Evolutionary conservation across 2,888 invertebrate species (phyloP).

Genomic region (Polymixis flavicincta): DNA sequence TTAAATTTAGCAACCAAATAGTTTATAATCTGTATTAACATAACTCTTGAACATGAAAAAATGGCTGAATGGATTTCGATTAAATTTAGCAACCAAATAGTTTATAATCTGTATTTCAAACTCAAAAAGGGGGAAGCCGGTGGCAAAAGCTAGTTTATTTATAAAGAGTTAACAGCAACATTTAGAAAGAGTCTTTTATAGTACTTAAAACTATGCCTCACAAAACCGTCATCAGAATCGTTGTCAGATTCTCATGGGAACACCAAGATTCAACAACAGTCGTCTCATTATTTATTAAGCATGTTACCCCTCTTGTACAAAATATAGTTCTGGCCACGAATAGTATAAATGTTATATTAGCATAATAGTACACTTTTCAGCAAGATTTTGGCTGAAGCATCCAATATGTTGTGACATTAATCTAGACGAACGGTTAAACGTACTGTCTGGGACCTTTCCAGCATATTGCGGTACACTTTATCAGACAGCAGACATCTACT

Average conservation of each 20-base stretch:
- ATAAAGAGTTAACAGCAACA: no score
- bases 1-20: no score
- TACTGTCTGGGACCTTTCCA: constrained; percentile 59
- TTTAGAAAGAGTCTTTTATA: no score
- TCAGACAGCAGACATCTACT: constrained; percentile 44
- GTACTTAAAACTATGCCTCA: no score
- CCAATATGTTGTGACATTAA: constrained; percentile 61
- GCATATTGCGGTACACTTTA: constrained; percentile 59
- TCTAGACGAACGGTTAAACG: constrained; percentile 57
- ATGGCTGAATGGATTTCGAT: no score
- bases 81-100: no score
- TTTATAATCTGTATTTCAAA: no score
- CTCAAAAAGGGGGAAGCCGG: no score
- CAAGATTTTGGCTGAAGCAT: constrained; percentile 55
- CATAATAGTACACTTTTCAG: constrained; percentile 59
- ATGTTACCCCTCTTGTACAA: constrained; percentile 2
- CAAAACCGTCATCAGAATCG: no score
- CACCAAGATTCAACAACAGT: neutral
- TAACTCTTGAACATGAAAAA: no score
- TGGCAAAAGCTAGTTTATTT: no score
- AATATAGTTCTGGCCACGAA: constrained; percentile 26
- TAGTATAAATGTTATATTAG: constrained; percentile 48
- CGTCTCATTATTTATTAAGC: constrained; percentile 35
- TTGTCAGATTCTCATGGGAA: neutral
- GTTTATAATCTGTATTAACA: no score